Evolutionary conservation across 2,113 vertebrate genomes (phyloP), one percentile per base, ranked within the genome.

Genomic region (Carlito syrichta): DNA sequence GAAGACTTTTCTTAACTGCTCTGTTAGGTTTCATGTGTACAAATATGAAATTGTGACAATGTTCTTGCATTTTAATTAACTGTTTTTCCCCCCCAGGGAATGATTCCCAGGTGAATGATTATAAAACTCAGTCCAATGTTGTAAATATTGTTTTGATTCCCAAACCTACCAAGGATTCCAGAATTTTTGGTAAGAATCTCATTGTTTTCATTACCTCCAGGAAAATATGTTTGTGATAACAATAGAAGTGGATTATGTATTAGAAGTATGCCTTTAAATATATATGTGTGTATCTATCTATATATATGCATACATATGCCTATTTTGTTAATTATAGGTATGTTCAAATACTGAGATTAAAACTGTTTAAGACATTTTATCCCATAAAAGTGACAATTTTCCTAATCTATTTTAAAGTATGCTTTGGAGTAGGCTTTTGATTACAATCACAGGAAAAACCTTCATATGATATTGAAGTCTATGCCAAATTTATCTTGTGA

Each of bases 171-270:
- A 91, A 89, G 6, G 43, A 82, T 76, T 40, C 94, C 25, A 40
- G 78, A 5, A 78, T 85, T 96, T 96, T 94, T 5, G 97, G 98
- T 98, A 97, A 98, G 97, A 77, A 73, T 91, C 43, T 60, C 1
- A 38, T 94, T 87, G 97, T 90, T 79, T 94, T 78, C 19, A 91
- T 85, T 93, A 11, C 11, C 91, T 62, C 2, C 62, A 48, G 25
- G 74, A 56, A 84, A 63, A 76, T 58, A 48, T 30, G 56, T 62
- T 20, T 22, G 81, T 30, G 25, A 3, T 63, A 60, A 60, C 4
- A 96, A 25, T 32, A 62, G 14, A 95, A 94, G n/a, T 38, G 2
- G 5, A 91, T 77, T 20, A 20, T 43, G 1, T 66, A 56, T 78
- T 81, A 94, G 8, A 40, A 52, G 7, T 62, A 32, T 74, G 48